Percentiles rank a stretch among this genome's conserved stretches.
Evolutionary conservation across 1,140 invertebrate species (phyloP).

Genomic region (Triops longicaudatus): DNA sequence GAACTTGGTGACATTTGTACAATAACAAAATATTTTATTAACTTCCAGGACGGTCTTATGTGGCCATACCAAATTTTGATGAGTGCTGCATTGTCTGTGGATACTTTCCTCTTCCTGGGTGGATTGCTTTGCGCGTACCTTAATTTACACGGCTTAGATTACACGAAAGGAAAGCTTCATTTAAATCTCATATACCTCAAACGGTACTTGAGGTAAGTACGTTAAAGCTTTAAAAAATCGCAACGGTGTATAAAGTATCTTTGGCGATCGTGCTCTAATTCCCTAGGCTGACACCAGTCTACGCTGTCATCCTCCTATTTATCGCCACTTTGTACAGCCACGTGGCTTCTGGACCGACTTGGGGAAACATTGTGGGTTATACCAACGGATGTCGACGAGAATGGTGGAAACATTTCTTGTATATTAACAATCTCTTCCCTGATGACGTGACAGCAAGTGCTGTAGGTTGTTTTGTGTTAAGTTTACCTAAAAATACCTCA

Average conservation of each 20-base stretch:
- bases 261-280: background rate
- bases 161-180: conserved; percentile 28
- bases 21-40: background rate
- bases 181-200: conserved; percentile 26
- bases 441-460: background rate
- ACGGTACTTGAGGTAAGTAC: conserved; percentile 29
- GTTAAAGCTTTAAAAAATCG: background rate
- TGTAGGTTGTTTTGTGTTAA: background rate
- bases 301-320: conserved; percentile 69
- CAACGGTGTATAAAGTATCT: background rate
- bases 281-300: conserved; percentile 65
- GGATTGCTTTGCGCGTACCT: conserved; percentile 26
- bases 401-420: conserved; percentile 43
- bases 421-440: conserved; percentile 19
- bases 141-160: conserved; percentile 27
- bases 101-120: conserved; percentile 19
- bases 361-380: conserved; percentile 49
- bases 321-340: conserved; percentile 60
- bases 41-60: conserved; percentile 1
- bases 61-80: conserved; percentile 16
- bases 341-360: conserved; percentile 56
- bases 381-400: conserved; percentile 50
- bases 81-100: background rate
- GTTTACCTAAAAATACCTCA: no score
- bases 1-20: no score